A percentile compares a stretch with the other conserved stretches of the same genome.
Conservation (phyloP, 2,888 invertebrate species). For the Aradus depressus region DNA sequence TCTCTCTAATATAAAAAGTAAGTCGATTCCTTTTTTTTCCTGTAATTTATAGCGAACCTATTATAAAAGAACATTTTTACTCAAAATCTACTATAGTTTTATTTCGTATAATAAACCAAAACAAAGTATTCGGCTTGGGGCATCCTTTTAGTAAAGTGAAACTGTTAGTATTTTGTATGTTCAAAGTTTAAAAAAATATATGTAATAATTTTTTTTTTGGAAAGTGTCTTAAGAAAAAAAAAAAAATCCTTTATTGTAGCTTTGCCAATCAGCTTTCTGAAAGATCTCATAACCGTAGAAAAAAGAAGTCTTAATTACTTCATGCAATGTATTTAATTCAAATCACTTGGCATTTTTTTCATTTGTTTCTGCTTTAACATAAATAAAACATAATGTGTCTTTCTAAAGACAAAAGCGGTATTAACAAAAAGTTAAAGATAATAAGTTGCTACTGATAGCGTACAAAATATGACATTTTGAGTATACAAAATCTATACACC, state of each 20-base stretch:
- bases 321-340: conserved; percentile 17
- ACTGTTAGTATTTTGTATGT: too few relatives aligned
- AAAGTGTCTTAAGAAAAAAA: conserved; percentile 9
- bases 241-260: conserved; percentile 24
- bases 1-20: too few relatives aligned
- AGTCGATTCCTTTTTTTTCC: background rate
- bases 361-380: conserved; percentile 16
- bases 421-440: too few relatives aligned
- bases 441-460: too few relatives aligned
- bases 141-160: too few relatives aligned
- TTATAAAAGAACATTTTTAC: background rate
- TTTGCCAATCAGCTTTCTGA: conserved; percentile 28
- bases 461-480: too few relatives aligned
- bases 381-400: too few relatives aligned
- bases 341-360: conserved; percentile 17
- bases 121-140: too few relatives aligned
- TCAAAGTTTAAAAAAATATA: conserved; percentile 5
- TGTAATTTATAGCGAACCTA: background rate
- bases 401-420: too few relatives aligned
- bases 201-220: conserved; percentile 13
- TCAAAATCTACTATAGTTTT: too few relatives aligned
- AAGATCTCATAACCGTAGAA: conserved; percentile 25
- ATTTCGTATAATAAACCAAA: too few relatives aligned
- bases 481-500: too few relatives aligned
- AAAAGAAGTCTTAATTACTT: background rate